phyloP scores from a whole-genome alignment of 2,888 invertebrate genomes.

The Plagodis dolabraria region DNA sequence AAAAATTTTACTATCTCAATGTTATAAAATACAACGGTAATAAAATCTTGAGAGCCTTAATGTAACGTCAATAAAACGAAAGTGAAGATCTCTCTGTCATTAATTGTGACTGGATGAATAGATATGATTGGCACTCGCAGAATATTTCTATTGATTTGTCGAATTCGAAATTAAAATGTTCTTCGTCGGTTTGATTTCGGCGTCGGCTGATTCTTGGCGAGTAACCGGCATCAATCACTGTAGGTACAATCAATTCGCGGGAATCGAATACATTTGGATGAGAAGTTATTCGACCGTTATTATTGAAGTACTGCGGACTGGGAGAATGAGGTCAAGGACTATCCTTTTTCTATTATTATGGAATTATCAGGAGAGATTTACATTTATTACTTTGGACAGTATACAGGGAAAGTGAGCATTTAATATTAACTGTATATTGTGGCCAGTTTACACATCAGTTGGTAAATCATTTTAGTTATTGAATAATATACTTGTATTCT shows the following conservation, averaged over 20 bases:
- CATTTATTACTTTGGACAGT: slow-evolving; percentile 4
- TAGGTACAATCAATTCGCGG: slow-evolving; percentile 42
- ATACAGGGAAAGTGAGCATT: too few relatives aligned
- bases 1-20: slow-evolving; percentile 11
- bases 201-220: slow-evolving; percentile 35
- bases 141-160: slow-evolving; percentile 29
- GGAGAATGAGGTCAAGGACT: slow-evolving; percentile 17
- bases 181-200: slow-evolving; percentile 19
- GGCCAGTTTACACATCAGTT: too few relatives aligned
- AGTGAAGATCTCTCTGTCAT: slow-evolving; percentile 7
- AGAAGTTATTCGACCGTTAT: slow-evolving; percentile 21
- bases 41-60: slow-evolving; percentile 20
- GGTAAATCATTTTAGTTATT: too few relatives aligned
- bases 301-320: slow-evolving; percentile 19
- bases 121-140: slow-evolving; percentile 23
- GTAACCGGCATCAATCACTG: slow-evolving; percentile 49
- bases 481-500: too few relatives aligned
- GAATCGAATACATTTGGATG: slow-evolving; percentile 31
- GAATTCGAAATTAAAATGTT: slow-evolving; percentile 31
- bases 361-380: slow-evolving; percentile 14
- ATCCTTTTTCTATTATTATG: slow-evolving; percentile 17
- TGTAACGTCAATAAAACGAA: slow-evolving; percentile 10
- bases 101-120: slow-evolving; percentile 11
- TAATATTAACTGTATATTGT: too few relatives aligned
- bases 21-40: slow-evolving; percentile 17